These are phyloP conservation scores for Oenanthe oenanthe DNA, from an alignment of 2,113 vertebrate genomes.

Conservation along the genomic window DNA sequence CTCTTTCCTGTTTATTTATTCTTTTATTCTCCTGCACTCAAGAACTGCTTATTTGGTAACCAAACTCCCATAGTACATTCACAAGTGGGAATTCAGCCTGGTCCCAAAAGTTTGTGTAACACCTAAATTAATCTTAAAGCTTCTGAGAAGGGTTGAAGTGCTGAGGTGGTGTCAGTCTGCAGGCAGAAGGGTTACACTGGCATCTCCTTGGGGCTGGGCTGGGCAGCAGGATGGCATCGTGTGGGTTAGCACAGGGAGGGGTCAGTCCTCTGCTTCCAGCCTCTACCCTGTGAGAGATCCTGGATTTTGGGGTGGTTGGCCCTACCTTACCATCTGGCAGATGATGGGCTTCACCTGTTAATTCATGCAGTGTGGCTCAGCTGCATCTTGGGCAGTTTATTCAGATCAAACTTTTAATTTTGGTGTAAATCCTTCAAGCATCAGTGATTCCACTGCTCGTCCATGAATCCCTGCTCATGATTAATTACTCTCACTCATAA, in stretches of 20 bases:
- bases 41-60: background rate
- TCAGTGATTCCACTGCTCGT: background rate
- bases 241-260: background rate
- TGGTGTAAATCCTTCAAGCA: background rate
- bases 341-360: background rate
- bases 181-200: background rate
- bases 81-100: background rate
- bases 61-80: accelerated
- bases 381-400: background rate
- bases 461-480: background rate
- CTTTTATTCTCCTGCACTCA: background rate
- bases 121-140: background rate
- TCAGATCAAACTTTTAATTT: background rate
- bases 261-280: background rate
- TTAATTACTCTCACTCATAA: background rate
- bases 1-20: background rate
- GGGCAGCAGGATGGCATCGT: accelerated
- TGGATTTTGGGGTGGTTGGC: accelerated
- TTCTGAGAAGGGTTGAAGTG: background rate
- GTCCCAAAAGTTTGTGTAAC: background rate
- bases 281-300: background rate
- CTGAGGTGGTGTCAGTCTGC: background rate
- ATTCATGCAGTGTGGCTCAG: background rate
- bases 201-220: background rate
- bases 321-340: background rate